phyloP scores from a whole-genome alignment of 2,113 vertebrate genomes.

The Rostratula benghalensis region DNA sequence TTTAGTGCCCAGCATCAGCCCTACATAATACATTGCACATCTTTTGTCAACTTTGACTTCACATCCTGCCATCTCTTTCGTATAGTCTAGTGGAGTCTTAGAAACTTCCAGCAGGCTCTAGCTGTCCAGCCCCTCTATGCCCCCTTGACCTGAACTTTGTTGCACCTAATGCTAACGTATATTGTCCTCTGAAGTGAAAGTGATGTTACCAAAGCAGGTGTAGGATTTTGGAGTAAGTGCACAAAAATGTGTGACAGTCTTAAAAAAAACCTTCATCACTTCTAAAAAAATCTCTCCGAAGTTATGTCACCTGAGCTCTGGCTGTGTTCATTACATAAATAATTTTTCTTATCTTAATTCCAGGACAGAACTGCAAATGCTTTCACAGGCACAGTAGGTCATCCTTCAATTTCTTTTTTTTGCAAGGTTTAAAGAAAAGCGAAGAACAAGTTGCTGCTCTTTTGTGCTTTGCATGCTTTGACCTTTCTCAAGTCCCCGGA shows the following conservation, averaged over 20 bases:
- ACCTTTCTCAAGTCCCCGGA: background rate
- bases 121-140: background rate
- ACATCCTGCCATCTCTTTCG: background rate
- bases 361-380: background rate
- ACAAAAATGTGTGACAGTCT: background rate
- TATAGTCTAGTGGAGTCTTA: background rate
- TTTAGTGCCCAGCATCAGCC: background rate
- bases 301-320: background rate
- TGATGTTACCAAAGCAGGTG: background rate
- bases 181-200: background rate
- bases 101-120: background rate
- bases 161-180: rapidly evolving
- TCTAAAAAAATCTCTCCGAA: background rate
- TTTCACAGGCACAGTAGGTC: background rate
- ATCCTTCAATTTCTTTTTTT: background rate
- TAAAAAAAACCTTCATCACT: background rate
- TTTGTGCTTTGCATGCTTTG: background rate
- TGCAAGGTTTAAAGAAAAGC: background rate
- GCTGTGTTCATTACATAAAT: background rate
- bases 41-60: background rate
- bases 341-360: background rate
- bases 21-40: background rate
- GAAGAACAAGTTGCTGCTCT: background rate
- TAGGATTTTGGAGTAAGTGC: background rate
- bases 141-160: background rate